Evolutionary conservation across 2,888 invertebrate species (phyloP).

Genomic region (Pristionchus maxplancki): DNA sequence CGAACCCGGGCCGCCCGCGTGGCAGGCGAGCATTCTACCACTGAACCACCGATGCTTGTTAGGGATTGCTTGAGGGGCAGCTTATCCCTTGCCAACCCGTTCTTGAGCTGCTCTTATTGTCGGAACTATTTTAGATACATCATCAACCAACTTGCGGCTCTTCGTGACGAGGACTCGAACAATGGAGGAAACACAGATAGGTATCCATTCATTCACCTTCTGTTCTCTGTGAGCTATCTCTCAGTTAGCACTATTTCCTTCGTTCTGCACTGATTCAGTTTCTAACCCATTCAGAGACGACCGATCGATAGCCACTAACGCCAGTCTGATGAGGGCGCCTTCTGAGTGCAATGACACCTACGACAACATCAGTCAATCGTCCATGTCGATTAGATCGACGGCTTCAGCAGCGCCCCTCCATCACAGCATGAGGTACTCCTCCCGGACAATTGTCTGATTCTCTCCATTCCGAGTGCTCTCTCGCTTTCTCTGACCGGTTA

Average conservation of each 20-base stretch:
- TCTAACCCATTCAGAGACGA: constrained; percentile 56
- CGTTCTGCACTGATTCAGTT: not conserved
- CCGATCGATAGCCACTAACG: constrained; percentile 57
- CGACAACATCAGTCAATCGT: constrained; percentile 71
- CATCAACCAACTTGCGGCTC: constrained; percentile 68
- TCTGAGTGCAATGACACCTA: constrained; percentile 65
- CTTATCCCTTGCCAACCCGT: no score
- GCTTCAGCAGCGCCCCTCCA: constrained; percentile 61
- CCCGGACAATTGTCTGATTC: not conserved
- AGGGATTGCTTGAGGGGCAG: no score
- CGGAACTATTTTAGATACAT: constrained; percentile 61
- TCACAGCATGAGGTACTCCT: constrained; percentile 54
- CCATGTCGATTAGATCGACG: constrained; percentile 70
- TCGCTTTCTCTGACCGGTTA: not conserved
- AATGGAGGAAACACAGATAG: constrained; percentile 1
- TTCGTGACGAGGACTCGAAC: constrained; percentile 71
- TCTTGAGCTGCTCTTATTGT: no score
- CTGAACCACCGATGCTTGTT: constrained; percentile 72
- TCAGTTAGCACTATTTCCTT: not conserved
- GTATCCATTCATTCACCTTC: not conserved
- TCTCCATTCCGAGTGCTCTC: not conserved
- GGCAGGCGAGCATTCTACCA: constrained; percentile 77
- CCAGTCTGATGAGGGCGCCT: constrained; percentile 55
- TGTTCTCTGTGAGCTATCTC: not conserved
- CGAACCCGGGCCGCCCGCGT: constrained; percentile 76